A percentile compares a stretch with the other conserved stretches of the same genome.
These are phyloP conservation scores for Drosophila multiciliata DNA, from an alignment of 2,888 invertebrate species.

Conservation along the genomic window DNA sequence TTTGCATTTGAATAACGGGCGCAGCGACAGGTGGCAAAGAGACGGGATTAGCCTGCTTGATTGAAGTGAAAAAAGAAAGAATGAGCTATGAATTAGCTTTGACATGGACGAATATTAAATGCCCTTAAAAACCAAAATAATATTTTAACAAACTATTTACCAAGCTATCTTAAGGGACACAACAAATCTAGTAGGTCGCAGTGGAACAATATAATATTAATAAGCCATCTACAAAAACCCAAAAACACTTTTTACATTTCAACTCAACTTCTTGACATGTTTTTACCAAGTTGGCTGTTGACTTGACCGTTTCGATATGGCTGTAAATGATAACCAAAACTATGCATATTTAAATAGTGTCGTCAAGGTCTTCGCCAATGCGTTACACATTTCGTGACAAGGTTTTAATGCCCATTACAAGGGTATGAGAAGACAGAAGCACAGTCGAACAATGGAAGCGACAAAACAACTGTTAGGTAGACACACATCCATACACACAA, in stretches of 20 bases:
- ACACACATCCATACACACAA: not conserved
- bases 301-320: not conserved
- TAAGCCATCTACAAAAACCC: not conserved
- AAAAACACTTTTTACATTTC: not conserved
- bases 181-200: not conserved
- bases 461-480: slow-evolving; percentile 8
- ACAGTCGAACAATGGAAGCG: slow-evolving; percentile 25
- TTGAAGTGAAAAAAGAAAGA: slow-evolving; percentile 38
- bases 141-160: not conserved
- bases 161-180: not conserved
- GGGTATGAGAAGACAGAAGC: slow-evolving; percentile 20
- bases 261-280: not conserved
- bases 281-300: not conserved
- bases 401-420: slow-evolving; percentile 4
- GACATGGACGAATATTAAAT: not conserved
- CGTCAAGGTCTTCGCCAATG: not conserved
- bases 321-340: not conserved
- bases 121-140: not conserved
- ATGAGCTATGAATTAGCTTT: not conserved
- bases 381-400: slow-evolving; percentile 6
- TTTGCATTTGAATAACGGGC: slow-evolving; percentile 62
- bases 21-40: slow-evolving; percentile 67
- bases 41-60: slow-evolving; percentile 52
- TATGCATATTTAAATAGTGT: not conserved
- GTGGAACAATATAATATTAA: not conserved